Conservation (phyloP, 2,797 vertebrate species). For the Notoglanidium macrostoma region DNA sequence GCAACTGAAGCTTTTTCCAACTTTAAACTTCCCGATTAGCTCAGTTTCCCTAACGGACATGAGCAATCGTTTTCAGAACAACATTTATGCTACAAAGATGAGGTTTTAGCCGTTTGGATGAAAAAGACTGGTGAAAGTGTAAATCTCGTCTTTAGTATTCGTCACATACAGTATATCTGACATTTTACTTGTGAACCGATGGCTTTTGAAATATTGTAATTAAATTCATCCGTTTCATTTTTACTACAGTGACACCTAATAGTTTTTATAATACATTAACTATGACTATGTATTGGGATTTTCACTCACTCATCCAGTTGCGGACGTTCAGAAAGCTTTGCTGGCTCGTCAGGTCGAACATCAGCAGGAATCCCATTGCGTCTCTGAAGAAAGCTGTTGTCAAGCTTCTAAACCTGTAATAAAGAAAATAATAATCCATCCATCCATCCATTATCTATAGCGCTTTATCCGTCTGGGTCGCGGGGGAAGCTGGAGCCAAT, state of each 20-base stretch:
- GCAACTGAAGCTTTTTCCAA: neutral
- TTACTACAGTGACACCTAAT: neutral
- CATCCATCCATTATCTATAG: no score
- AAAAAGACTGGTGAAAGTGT: neutral
- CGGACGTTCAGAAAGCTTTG: constrained; percentile 97
- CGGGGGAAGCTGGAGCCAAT: no score
- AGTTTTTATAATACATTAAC: no score
- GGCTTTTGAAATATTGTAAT: neutral
- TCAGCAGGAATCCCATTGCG: constrained; percentile 93
- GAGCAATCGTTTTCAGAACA: neutral
- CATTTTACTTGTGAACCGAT: neutral
- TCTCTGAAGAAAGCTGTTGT: constrained; percentile 96
- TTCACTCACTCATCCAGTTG: constrained; percentile 95
- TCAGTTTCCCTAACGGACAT: neutral
- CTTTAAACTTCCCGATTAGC: neutral
- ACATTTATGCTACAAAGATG: neutral
- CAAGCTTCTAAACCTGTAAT: constrained; percentile 80
- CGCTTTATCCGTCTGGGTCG: no score
- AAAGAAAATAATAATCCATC: neutral
- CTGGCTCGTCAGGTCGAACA: constrained; percentile 96
- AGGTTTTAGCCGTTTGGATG: neutral
- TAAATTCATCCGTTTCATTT: neutral
- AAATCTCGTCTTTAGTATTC: neutral
- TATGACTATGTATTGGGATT: neutral
- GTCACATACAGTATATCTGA: neutral